Percentiles rank a stretch among this genome's conserved stretches.
These are phyloP conservation scores for Nannobrachium achirus DNA, from an alignment of 2,113 vertebrate species.

Conservation along the genomic window DNA sequence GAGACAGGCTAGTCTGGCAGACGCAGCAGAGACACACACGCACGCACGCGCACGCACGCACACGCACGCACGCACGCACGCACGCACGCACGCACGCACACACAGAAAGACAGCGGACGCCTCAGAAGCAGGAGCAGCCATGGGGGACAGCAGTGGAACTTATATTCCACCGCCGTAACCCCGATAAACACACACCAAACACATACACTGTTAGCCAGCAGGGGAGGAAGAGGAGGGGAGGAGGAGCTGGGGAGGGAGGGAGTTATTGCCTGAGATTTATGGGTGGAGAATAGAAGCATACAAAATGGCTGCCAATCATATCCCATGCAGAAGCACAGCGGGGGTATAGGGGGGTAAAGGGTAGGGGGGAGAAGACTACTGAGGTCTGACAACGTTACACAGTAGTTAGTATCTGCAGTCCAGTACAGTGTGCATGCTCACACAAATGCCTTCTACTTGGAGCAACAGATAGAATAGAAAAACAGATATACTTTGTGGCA, in stretches of 20 bases:
- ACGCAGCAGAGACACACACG: conserved; percentile 53
- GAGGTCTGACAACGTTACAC: conserved; percentile 39
- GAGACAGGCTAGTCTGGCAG: conserved; percentile 48
- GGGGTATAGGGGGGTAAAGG: conserved; percentile 60
- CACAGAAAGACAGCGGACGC: conserved; percentile 53
- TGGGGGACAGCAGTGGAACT: conserved; percentile 51
- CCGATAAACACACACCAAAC: conserved; percentile 41
- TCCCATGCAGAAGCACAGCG: conserved; percentile 84
- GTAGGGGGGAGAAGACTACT: conserved; percentile 54
- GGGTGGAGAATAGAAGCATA: conserved; percentile 78
- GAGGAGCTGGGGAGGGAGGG: conserved; percentile 29
- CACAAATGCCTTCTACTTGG: conserved; percentile 84
- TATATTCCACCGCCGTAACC: conserved; percentile 29
- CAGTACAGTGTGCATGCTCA: conserved; percentile 86
- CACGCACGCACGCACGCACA: conserved; percentile 47
- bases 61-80: conserved; percentile 43
- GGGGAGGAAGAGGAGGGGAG: conserved; percentile 32
- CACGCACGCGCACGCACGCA: conserved; percentile 43
- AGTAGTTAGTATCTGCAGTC: conserved; percentile 72
- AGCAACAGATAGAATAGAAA: conserved; percentile 87
- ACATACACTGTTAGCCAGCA: conserved; percentile 63
- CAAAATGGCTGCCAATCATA: conserved; percentile 82
- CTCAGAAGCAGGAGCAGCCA: conserved; percentile 58
- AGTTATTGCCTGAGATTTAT: conserved; percentile 79
- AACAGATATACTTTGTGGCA: conserved; percentile 91